A percentile compares a stretch with the other conserved stretches of the same genome.
Conservation (phyloP, 2,888 invertebrate genomes). For the Hofmannophila pseudospretella region DNA sequence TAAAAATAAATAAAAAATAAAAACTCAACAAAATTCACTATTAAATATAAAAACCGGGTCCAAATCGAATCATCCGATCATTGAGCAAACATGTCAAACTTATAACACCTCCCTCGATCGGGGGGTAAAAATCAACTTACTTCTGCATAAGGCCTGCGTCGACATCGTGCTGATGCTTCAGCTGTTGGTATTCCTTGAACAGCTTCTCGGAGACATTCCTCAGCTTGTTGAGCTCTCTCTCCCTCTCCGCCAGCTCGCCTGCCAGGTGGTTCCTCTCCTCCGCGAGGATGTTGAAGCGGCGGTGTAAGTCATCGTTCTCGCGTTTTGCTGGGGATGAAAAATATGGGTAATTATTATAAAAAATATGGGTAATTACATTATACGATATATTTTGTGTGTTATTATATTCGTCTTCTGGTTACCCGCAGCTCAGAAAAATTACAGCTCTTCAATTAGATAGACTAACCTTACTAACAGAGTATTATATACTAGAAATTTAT, state of each 20-base stretch:
- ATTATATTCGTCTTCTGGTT: too few species aligned
- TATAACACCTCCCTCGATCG: too few species aligned
- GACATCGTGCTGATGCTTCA: constrained; percentile 85
- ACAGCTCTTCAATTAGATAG: too few species aligned
- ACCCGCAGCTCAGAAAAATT: too few species aligned
- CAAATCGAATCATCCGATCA: too few species aligned
- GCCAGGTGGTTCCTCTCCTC: constrained; percentile 79
- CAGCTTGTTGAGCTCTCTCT: constrained; percentile 79
- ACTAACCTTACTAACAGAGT: too few species aligned
- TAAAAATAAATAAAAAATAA: too few species aligned
- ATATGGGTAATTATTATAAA: not conserved
- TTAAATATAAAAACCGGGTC: too few species aligned
- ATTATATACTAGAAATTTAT: too few species aligned
- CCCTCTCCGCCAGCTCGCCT: constrained; percentile 79
- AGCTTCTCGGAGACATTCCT: constrained; percentile 82
- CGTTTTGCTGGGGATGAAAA: constrained; percentile 66
- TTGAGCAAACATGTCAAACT: too few species aligned
- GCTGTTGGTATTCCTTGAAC: constrained; percentile 85
- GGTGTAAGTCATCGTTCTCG: constrained; percentile 80
- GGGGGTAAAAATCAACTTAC: too few species aligned
- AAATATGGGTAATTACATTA: not conserved
- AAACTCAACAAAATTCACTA: too few species aligned
- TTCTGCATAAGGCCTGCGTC: constrained; percentile 86
- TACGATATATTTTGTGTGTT: not conserved
- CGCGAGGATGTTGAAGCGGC: constrained; percentile 77